Conservation (phyloP, 2,113 vertebrate genomes). For the Puma concolor region DNA sequence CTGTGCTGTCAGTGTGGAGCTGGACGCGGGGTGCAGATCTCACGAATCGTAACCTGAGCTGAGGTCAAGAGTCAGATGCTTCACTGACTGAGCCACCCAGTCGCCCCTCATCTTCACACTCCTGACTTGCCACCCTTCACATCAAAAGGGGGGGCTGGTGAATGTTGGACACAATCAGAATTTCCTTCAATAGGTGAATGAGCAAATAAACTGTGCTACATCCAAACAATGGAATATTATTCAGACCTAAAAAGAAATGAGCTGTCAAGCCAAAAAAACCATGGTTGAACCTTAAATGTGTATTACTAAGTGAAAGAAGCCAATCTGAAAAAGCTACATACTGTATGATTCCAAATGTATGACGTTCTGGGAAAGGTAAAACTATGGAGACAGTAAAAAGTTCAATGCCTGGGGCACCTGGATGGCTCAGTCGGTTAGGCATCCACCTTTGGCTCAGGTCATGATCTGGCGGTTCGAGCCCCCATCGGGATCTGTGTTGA, state of each 20-base stretch:
- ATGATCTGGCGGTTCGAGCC: too few species aligned
- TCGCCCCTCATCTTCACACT: background rate
- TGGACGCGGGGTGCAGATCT: too few species aligned
- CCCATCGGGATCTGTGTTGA: too few species aligned
- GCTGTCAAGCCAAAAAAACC: constrained; percentile 9
- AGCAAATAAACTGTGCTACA: background rate
- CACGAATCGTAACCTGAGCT: too few species aligned
- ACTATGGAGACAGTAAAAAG: background rate
- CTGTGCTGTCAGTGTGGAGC: too few species aligned
- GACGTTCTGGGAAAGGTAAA: constrained; percentile 11
- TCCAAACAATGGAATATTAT: background rate
- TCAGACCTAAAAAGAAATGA: background rate
- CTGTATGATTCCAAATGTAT: background rate
- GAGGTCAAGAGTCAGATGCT: too few species aligned
- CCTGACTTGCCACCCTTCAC: constrained; percentile 33
- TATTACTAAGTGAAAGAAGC: constrained; percentile 15
- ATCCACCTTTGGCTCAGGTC: too few species aligned
- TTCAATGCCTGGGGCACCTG: background rate
- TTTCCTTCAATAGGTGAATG: background rate
- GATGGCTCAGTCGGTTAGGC: too few species aligned
- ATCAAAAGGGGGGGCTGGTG: background rate
- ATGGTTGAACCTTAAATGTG: background rate
- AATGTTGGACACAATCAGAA: background rate
- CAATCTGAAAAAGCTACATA: background rate
- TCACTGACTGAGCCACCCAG: too few species aligned